Evolutionary conservation across 2,888 invertebrate genomes (phyloP).

Genomic region (Lasioglossum calceatum): DNA sequence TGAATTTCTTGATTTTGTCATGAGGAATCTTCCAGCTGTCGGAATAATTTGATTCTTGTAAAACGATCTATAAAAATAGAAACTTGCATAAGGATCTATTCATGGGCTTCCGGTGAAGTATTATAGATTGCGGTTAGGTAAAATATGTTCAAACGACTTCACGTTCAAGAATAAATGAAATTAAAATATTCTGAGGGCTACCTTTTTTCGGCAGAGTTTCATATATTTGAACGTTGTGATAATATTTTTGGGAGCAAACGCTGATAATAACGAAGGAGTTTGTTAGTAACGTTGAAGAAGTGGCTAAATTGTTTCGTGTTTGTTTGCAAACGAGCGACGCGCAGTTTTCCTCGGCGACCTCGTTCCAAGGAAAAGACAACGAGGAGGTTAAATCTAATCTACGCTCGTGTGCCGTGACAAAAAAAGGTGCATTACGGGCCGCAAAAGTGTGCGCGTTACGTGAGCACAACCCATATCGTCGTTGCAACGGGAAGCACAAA

Average conservation of each 20-base stretch:
- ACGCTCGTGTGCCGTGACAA: conserved; percentile 33
- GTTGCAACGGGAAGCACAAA: conserved; percentile 34
- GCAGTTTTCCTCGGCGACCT: background rate
- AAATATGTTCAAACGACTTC: background rate
- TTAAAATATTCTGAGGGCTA: background rate
- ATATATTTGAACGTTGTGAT: background rate
- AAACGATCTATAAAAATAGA: background rate
- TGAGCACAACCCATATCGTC: conserved; percentile 41
- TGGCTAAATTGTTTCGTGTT: background rate
- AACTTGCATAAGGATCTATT: background rate
- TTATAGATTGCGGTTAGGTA: background rate
- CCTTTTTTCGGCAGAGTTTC: background rate
- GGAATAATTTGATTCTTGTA: background rate
- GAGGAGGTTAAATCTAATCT: conserved; percentile 42
- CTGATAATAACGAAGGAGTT: background rate
- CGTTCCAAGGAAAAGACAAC: conserved; percentile 10
- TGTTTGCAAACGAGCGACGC: background rate
- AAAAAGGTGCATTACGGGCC: conserved; percentile 48
- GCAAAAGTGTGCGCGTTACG: conserved; percentile 49
- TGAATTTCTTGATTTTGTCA: background rate
- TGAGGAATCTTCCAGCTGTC: background rate
- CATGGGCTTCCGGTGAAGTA: background rate
- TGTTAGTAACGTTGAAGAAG: background rate
- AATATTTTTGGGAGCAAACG: background rate
- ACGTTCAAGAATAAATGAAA: background rate